Conservation (phyloP, 2,113 vertebrate species). For the Myrmecophaga tridactyla region DNA sequence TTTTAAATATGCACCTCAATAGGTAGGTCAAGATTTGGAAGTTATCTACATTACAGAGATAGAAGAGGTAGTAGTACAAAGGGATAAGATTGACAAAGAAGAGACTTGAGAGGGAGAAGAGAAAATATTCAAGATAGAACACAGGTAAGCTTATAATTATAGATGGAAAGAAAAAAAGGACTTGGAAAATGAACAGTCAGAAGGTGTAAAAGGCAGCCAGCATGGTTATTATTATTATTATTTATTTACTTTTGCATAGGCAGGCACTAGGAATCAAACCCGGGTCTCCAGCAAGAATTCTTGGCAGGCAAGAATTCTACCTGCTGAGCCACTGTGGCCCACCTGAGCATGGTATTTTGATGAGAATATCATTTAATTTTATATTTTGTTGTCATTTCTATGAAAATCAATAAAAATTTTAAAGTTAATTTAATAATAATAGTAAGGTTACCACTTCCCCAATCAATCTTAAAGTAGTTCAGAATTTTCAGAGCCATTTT, state of each 20-base stretch:
- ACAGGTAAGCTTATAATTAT: too few relatives aligned
- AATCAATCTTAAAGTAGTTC: not conserved
- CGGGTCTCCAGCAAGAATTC: too few relatives aligned
- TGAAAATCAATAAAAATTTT: not conserved
- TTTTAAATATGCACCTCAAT: not conserved
- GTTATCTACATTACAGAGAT: not conserved
- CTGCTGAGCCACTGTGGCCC: too few relatives aligned
- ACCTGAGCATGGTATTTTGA: not conserved
- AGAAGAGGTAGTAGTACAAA: not conserved
- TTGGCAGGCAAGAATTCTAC: too few relatives aligned
- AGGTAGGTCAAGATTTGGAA: not conserved
- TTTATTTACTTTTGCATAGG: too few relatives aligned
- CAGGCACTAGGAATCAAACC: too few relatives aligned
- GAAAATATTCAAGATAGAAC: not conserved
- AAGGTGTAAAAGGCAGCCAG: too few relatives aligned
- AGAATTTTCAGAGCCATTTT: not conserved
- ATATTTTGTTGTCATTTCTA: not conserved
- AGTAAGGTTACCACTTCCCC: not conserved
- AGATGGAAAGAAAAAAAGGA: not conserved
- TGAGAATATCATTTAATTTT: not conserved
- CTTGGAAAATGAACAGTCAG: not conserved
- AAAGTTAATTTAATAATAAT: not conserved
- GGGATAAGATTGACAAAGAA: not conserved
- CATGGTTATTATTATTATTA: too few relatives aligned
- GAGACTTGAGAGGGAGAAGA: not conserved